Evolutionary conservation across 2,888 invertebrate species (phyloP).

Genomic region (Caenorhabditis sulstoni): DNA sequence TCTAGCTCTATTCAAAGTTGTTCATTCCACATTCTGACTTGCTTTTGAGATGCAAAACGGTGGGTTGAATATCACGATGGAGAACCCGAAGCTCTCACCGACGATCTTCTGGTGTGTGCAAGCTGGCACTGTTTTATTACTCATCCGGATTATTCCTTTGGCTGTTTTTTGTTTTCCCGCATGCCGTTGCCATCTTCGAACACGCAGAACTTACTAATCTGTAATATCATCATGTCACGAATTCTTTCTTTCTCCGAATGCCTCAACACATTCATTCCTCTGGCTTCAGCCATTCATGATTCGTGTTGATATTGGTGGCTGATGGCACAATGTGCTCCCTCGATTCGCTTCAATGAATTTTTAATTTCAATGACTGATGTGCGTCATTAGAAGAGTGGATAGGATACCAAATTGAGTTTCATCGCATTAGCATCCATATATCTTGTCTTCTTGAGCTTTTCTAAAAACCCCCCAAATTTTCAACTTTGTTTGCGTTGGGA

Average conservation of each 20-base stretch:
- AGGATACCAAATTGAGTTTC: background rate
- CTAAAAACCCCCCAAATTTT: no score
- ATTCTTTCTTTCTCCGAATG: constrained; percentile 5
- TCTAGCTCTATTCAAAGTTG: no score
- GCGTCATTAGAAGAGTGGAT: background rate
- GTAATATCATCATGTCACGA: constrained; percentile 42
- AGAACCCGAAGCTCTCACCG: background rate
- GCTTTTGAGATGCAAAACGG: no score
- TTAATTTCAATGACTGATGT: constrained; percentile 12
- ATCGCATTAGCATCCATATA: background rate
- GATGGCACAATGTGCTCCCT: background rate
- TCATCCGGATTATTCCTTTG: constrained; percentile 46
- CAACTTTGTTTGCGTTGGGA: background rate
- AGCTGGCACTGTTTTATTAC: constrained; percentile 16
- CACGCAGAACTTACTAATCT: constrained; percentile 36
- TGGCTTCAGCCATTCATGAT: constrained; percentile 20
- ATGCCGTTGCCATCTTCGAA: constrained; percentile 21
- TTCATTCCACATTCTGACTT: no score
- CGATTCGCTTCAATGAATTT: constrained; percentile 17
- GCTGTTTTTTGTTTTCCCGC: constrained; percentile 25
- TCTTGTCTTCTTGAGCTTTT: background rate
- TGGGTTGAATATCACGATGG: no score
- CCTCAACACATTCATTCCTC: background rate
- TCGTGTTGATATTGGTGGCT: constrained; percentile 12
- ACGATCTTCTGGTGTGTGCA: background rate